Conservation (phyloP, 1,140 invertebrate species). For the Pogonomyrmex barbatus region DNA sequence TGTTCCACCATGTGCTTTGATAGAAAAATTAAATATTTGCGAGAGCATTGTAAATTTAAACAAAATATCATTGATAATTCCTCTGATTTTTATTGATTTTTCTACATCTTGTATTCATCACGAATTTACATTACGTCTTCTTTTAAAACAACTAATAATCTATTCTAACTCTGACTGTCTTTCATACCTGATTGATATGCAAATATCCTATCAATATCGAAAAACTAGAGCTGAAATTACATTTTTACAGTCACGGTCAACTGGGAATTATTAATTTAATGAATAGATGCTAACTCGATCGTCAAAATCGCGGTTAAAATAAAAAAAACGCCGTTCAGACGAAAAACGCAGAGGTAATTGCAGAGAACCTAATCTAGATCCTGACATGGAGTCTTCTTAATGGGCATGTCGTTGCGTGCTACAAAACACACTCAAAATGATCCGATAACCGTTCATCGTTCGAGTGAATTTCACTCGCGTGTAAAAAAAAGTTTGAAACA, state of each 20-base stretch:
- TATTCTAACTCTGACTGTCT: background rate
- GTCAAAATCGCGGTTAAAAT: conserved; percentile 58
- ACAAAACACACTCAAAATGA: conserved; percentile 43
- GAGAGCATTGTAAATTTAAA: background rate
- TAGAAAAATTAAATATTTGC: conserved; percentile 1
- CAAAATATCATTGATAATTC: background rate
- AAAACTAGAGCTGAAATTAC: background rate
- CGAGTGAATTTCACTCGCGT: conserved; percentile 60
- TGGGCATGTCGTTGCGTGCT: conserved; percentile 67
- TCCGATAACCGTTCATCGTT: conserved; percentile 63
- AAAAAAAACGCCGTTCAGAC: conserved; percentile 30
- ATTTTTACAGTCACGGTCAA: background rate
- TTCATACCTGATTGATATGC: background rate
- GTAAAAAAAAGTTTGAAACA: conserved; percentile 66
- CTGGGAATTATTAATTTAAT: conserved; percentile 59
- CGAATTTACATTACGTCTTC: background rate
- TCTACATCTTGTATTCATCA: background rate
- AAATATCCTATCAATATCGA: background rate
- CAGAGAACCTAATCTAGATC: conserved; percentile 55
- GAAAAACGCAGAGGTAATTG: conserved; percentile 67
- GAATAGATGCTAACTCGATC: conserved; percentile 16
- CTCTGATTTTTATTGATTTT: background rate
- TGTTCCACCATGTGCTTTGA: background rate
- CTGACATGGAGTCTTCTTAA: conserved; percentile 62
- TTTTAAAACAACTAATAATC: background rate